Evolutionary conservation across 1,140 invertebrate genomes (phyloP).

Genomic region (Apolygus lucorum): DNA sequence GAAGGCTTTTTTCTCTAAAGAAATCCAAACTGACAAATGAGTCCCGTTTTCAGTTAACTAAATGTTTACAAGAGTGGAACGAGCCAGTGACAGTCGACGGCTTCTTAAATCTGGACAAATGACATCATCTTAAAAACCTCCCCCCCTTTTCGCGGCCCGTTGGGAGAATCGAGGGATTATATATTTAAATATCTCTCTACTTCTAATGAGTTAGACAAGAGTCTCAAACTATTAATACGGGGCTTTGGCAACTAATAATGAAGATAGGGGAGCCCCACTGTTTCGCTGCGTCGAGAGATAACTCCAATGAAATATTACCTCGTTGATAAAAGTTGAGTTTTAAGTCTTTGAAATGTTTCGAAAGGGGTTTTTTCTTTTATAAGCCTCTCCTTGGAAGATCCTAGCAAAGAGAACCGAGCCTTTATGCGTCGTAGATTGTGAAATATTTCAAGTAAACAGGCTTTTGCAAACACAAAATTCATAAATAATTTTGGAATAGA

Average conservation of each 20-base stretch:
- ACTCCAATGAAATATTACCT: neutral
- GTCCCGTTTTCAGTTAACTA: neutral
- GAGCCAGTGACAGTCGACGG: neutral
- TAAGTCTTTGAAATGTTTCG: neutral
- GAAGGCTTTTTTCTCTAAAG: too few species aligned
- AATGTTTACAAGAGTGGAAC: neutral
- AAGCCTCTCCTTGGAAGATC: too few species aligned
- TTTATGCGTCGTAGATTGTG: too few species aligned
- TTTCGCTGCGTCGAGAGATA: neutral
- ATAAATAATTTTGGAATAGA: too few species aligned
- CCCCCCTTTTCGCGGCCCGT: neutral
- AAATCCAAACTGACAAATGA: neutral
- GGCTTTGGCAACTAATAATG: neutral
- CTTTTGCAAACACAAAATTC: too few species aligned
- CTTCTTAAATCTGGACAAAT: neutral
- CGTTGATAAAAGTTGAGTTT: neutral
- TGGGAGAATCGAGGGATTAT: neutral
- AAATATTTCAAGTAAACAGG: too few species aligned
- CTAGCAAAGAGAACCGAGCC: too few species aligned
- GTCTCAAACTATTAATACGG: neutral
- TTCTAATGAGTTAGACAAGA: neutral
- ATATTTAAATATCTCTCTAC: neutral
- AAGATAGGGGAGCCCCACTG: neutral
- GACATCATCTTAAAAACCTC: neutral
- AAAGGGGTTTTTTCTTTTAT: too few species aligned